Conservation (phyloP, 2,113 vertebrate species). For the Ancistrus triradiatus region DNA sequence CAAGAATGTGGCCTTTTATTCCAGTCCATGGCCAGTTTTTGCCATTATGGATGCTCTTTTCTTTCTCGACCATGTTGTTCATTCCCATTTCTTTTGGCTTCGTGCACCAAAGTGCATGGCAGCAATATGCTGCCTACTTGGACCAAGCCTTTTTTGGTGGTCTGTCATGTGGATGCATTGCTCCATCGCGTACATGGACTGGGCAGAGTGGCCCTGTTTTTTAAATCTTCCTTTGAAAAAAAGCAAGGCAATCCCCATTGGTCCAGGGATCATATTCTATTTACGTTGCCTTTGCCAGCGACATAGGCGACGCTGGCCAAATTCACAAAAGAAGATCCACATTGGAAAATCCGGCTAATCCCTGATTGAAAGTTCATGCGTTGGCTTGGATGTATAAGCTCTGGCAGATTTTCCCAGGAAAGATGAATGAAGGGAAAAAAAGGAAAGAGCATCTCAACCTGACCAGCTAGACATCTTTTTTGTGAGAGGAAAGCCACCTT, state of each 20-base stretch:
- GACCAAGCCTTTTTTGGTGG: constrained; percentile 62
- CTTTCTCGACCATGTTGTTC: constrained; percentile 23
- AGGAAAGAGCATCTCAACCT: constrained; percentile 38
- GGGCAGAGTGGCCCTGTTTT: constrained; percentile 65
- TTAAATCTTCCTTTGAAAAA: constrained; percentile 79
- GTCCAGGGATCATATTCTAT: constrained; percentile 80
- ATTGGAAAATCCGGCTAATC: constrained; percentile 84
- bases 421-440: constrained; percentile 60
- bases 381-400: constrained; percentile 79
- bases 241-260: constrained; percentile 75
- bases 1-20: too few relatives aligned
- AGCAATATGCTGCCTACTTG: constrained; percentile 52
- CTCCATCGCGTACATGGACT: too few relatives aligned
- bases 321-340: constrained; percentile 84
- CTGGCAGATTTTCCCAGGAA: constrained; percentile 79
- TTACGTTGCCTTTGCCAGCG: constrained; percentile 76
- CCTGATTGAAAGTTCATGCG: constrained; percentile 83
- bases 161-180: constrained; percentile 60
- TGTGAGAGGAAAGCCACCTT: constrained; percentile 64
- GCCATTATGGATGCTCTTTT: constrained; percentile 33
- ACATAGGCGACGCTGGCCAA: constrained; percentile 77
- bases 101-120: constrained; percentile 46
- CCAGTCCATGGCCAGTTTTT: constrained; percentile 27
- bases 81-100: constrained; percentile 42
- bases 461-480: constrained; percentile 66